Evolutionary conservation across 2,888 invertebrate genomes (phyloP), one percentile per base, ranked within the genome.

Genomic region (Heteropelma amictum): DNA sequence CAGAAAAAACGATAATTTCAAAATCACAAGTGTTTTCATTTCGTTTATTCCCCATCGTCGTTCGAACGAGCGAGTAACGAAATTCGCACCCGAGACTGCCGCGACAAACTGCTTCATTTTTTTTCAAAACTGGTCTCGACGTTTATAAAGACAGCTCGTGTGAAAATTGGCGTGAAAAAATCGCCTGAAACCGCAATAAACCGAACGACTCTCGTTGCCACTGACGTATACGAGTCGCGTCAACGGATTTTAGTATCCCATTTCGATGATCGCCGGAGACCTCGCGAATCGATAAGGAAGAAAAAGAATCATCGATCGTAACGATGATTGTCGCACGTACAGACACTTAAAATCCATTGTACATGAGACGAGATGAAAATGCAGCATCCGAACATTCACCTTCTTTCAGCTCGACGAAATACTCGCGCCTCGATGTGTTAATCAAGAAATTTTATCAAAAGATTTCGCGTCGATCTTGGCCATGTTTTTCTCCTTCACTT

Each of bases 71-170:
- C 8, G 60, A 51, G 54, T 63, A 35, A 17, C 19, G 10, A 28
- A 10, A n/a, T 23, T 23, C 21, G 6, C n/a, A n/a, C n/a, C 6
- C 8, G 28, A 61, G 47, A 63, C 40, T 40, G 42, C 26, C 38
- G n/a, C 45, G 60, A 28, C 6, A 58, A 70, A 74, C 73, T 77
- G 70, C 72, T n/a, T n/a, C n/a, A n/a, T n/a, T n/a, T 68, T 72
- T 76, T 69, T 33, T 45, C 56, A 10, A 33, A 35, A 56, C 35
- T 33, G 19, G 53, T 51, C 17, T 42, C 40, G 23, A 40, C 23
- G 40, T 74, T 76, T 76, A 76, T 74, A 72, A 76, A 60, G 51
- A 26, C 67, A 40, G 40, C 14, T 42, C 65, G 56, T 47, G 10
- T 4, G 12, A 58, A 14, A 77, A 76, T 65, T 56, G 61, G 35